Percentiles rank a stretch among this genome's conserved stretches.
Conservation (phyloP, 2,113 vertebrate species). For the Psittacus erithacus region DNA sequence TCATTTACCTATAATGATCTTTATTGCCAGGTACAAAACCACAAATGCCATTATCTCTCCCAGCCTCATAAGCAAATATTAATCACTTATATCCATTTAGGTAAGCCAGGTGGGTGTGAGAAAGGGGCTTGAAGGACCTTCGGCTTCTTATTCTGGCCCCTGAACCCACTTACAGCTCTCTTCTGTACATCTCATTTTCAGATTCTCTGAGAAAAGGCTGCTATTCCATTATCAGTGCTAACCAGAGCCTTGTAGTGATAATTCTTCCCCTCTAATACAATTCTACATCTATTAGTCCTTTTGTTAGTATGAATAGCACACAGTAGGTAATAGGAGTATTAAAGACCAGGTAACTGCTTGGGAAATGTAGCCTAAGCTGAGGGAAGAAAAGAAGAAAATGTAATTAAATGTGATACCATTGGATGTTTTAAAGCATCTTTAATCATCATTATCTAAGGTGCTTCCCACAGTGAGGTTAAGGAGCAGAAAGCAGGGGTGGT, state of each 20-base stretch:
- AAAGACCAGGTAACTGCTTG: neutral
- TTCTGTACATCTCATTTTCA: neutral
- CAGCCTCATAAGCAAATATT: neutral
- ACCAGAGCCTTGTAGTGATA: neutral
- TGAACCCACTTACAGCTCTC: neutral
- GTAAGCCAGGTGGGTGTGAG: fast-evolving
- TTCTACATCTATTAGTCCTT: neutral
- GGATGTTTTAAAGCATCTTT: neutral
- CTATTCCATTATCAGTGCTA: neutral
- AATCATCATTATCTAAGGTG: neutral
- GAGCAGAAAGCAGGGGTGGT: neutral
- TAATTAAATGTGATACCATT: neutral
- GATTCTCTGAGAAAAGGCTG: neutral
- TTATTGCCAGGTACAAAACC: neutral
- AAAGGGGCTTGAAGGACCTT: neutral
- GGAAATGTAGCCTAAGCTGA: neutral
- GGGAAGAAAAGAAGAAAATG: neutral
- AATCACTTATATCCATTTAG: neutral
- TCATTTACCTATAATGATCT: neutral
- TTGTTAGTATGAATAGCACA: neutral
- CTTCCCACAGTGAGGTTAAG: neutral
- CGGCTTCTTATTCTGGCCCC: neutral
- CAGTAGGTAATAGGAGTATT: neutral
- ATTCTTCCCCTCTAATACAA: neutral
- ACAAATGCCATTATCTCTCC: too few species aligned